phyloP scores from a whole-genome alignment of 2,113 vertebrate genomes.

The Hemibagrus wyckioides region DNA sequence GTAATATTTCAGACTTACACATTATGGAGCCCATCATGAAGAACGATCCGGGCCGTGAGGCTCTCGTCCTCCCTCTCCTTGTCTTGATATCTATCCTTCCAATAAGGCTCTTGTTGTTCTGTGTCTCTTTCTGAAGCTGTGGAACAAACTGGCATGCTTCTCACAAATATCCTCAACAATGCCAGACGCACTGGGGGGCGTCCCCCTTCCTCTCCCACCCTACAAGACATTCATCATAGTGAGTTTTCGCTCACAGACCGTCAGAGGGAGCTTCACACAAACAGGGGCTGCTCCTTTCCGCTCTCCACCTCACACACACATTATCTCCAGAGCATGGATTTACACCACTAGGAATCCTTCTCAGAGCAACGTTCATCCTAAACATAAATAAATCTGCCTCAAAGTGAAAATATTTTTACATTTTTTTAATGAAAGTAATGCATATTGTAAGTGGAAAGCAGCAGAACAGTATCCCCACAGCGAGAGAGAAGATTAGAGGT shows the following conservation, averaged over 20 bases:
- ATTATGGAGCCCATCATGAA: conserved; percentile 57
- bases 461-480: neutral
- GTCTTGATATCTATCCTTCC: neutral
- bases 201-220: conserved; percentile 60
- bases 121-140: conserved; percentile 16
- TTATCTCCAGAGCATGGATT: conserved; percentile 1
- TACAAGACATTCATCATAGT: conserved; percentile 45
- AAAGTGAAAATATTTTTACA: neutral
- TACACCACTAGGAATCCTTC: conserved; percentile 11
- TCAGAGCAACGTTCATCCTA: neutral
- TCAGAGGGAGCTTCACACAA: conserved; percentile 52
- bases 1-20: conserved; percentile 52
- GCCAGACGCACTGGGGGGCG: conserved; percentile 24
- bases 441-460: neutral
- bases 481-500: conserved; percentile 1
- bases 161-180: conserved; percentile 56
- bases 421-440: neutral
- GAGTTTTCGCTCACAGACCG: conserved; percentile 1
- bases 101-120: neutral
- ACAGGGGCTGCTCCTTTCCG: conserved; percentile 41
- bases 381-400: neutral
- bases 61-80: neutral
- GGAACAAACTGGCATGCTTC: conserved; percentile 42
- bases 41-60: neutral
- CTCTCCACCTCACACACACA: conserved; percentile 29